Conservation (phyloP, 2,888 invertebrate genomes). For the Brenthis daphne region DNA sequence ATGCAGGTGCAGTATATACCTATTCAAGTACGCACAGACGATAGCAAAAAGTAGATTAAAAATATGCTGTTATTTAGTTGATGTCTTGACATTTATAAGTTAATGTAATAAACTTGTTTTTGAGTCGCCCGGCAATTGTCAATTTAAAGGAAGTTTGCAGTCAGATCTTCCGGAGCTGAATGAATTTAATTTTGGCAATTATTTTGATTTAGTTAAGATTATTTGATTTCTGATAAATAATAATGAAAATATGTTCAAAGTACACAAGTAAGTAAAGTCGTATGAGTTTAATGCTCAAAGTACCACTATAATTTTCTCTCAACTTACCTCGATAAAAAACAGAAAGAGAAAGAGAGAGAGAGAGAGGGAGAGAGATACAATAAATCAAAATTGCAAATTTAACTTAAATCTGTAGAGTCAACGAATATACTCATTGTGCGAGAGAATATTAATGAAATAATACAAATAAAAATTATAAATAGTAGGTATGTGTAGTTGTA, state of each 20-base stretch:
- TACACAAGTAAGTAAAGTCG: too few species aligned
- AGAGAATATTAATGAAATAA: neutral
- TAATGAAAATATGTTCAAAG: neutral
- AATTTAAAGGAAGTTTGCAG: slow-evolving; percentile 17
- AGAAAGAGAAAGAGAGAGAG: too few species aligned
- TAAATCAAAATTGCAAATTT: too few species aligned
- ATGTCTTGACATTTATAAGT: slow-evolving; percentile 68
- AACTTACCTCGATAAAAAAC: too few species aligned
- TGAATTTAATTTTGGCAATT: slow-evolving; percentile 24
- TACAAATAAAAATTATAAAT: too few species aligned
- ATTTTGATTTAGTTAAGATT: slow-evolving; percentile 16
- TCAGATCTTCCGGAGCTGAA: slow-evolving; percentile 6
- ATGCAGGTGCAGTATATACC: too few species aligned
- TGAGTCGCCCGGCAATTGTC: slow-evolving; percentile 51
- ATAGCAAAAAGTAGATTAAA: neutral
- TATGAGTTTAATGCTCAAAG: too few species aligned
- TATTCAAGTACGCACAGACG: too few species aligned
- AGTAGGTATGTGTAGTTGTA: too few species aligned
- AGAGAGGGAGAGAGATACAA: too few species aligned
- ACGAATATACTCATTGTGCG: neutral
- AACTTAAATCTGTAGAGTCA: too few species aligned
- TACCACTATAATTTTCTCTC: too few species aligned
- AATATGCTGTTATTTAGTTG: slow-evolving; percentile 43
- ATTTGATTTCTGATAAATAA: slow-evolving; percentile 2
- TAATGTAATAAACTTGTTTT: slow-evolving; percentile 70